A percentile compares a stretch with the other conserved stretches of the same genome.
These are phyloP conservation scores for Oopsacas minuta DNA, from an alignment of 37 sponge, comb jelly and placozoan species.

Conservation along the genomic window DNA sequence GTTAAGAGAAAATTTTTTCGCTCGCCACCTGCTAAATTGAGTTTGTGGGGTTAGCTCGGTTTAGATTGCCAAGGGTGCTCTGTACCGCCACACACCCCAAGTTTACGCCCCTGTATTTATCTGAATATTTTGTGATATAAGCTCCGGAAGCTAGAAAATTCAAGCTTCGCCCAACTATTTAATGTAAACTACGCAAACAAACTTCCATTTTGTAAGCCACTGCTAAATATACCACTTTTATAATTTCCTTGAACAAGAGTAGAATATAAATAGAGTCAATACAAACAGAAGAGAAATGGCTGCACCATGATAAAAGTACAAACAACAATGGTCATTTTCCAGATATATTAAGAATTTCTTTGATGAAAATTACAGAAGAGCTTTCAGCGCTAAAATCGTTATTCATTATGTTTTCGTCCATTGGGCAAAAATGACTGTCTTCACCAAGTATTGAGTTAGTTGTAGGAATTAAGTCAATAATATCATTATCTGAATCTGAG, in stretches of 20 bases:
- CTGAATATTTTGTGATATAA: not conserved
- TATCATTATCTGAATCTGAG: not conserved
- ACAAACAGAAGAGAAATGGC: no score
- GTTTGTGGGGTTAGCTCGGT: not conserved
- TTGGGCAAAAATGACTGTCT: not conserved
- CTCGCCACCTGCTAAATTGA: not conserved
- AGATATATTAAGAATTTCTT: not conserved
- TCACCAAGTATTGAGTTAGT: not conserved
- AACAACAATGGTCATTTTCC: no score
- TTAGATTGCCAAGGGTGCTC: not conserved
- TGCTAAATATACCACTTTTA: no score
- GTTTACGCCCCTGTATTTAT: not conserved
- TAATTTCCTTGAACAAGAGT: no score
- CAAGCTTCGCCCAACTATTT: no score
- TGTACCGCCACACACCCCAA: not conserved
- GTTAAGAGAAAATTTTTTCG: not conserved
- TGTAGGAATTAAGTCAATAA: not conserved
- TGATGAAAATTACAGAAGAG: not conserved
- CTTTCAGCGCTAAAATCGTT: not conserved
- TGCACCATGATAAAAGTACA: no score
- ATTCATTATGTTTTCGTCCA: not conserved
- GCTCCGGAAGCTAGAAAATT: not conserved
- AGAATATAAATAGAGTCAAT: no score
- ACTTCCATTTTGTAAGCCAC: no score
- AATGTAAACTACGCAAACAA: no score